phyloP scores from a whole-genome alignment of 2,797 vertebrate genomes.

The Channa striata region DNA sequence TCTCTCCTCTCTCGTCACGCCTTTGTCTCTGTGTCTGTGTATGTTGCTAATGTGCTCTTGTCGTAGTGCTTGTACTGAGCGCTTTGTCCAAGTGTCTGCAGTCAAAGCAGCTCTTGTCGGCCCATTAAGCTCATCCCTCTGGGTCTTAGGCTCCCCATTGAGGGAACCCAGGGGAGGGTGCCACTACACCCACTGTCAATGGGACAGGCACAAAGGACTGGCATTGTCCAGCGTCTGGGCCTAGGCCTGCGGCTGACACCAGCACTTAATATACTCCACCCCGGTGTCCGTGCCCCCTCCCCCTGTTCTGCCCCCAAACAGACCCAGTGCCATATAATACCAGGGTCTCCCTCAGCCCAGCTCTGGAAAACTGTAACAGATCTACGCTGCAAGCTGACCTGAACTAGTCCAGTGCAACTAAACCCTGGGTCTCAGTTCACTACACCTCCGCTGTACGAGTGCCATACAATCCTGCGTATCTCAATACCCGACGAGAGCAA shows the following conservation, averaged over 20 bases:
- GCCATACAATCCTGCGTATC: conserved; percentile 64
- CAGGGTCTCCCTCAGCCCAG: conserved; percentile 63
- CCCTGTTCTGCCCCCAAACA: conserved; percentile 67
- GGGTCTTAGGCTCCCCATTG: conserved; percentile 79
- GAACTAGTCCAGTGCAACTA: conserved; percentile 66
- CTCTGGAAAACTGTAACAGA: conserved; percentile 63
- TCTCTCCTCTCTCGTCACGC: conserved; percentile 25
- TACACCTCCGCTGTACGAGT: conserved; percentile 35
- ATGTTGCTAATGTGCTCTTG: conserved; percentile 72
- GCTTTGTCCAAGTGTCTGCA: conserved; percentile 80
- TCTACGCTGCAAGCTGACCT: conserved; percentile 58
- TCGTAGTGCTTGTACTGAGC: conserved; percentile 73
- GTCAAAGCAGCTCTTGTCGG: conserved; percentile 83
- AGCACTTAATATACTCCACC: conserved; percentile 73
- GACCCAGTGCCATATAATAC: conserved; percentile 70
- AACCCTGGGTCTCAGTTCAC: conserved; percentile 59
- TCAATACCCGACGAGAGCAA: conserved; percentile 62
- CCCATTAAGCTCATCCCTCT: conserved; percentile 84
- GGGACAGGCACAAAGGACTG: conserved; percentile 73
- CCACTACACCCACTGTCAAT: conserved; percentile 78
- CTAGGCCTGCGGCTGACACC: conserved; percentile 71
- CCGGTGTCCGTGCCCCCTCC: conserved; percentile 42
- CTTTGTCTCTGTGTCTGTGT: conserved; percentile 54
- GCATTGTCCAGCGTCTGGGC: conserved; percentile 77
- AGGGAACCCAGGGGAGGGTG: conserved; percentile 77